phyloP scores from a whole-genome alignment of 1,140 invertebrate genomes.

The Aphaenogaster floridana region DNA sequence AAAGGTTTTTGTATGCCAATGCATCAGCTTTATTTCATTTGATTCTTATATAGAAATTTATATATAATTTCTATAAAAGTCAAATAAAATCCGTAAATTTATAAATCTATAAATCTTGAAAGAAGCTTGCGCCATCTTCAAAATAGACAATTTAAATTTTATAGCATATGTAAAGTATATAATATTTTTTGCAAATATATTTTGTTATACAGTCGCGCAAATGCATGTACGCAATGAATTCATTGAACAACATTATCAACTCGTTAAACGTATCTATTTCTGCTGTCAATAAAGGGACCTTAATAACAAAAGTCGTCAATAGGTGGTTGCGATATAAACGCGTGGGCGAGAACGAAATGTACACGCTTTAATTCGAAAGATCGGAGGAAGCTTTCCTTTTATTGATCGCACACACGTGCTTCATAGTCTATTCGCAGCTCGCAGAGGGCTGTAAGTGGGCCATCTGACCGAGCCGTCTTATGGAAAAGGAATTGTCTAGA shows the following conservation, averaged over 20 bases:
- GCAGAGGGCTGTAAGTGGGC: slow-evolving; percentile 81
- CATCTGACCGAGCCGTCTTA: slow-evolving; percentile 79
- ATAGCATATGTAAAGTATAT: background rate
- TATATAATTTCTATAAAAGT: slow-evolving; percentile 16
- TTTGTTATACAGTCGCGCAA: background rate
- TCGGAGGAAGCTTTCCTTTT: slow-evolving; percentile 80
- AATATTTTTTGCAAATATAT: slow-evolving; percentile 13
- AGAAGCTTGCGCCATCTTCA: background rate
- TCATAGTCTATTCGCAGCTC: slow-evolving; percentile 69
- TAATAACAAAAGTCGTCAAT: slow-evolving; percentile 5
- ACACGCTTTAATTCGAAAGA: slow-evolving; percentile 79
- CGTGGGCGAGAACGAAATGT: slow-evolving; percentile 32
- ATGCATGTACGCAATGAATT: background rate
- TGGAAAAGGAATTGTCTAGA: slow-evolving; percentile 21
- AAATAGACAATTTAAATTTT: background rate
- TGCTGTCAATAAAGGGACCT: background rate
- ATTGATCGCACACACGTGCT: slow-evolving; percentile 85
- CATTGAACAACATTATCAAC: background rate
- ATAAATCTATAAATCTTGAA: background rate
- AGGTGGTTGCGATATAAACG: slow-evolving; percentile 32
- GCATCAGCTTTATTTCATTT: background rate
- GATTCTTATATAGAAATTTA: background rate
- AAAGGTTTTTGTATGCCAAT: background rate
- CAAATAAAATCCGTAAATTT: background rate
- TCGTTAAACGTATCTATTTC: background rate